Evolutionary conservation across 2,888 invertebrate genomes (phyloP).

Genomic region (Drosophila subsilvestris): DNA sequence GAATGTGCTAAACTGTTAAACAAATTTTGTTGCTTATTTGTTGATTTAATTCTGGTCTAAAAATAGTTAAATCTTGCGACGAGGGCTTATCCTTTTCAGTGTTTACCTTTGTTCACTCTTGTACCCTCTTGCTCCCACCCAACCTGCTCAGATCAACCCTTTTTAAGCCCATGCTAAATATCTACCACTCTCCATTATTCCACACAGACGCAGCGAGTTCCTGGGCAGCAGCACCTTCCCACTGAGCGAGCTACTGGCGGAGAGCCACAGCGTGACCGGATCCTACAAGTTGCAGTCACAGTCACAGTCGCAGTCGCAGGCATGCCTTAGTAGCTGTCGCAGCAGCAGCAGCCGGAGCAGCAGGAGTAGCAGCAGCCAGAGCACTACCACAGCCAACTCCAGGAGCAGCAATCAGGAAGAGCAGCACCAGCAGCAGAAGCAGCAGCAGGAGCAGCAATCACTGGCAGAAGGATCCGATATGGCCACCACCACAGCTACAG

Average conservation of each 20-base stretch:
- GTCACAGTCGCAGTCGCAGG: conserved; percentile 88
- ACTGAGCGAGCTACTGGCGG: conserved; percentile 91
- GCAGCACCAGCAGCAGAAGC: conserved; percentile 31
- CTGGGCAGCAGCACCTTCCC: conserved; percentile 97
- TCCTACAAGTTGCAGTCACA: conserved; percentile 90
- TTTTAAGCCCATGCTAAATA: background rate
- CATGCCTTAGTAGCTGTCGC: conserved; percentile 85
- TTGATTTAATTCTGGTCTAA: too few relatives aligned
- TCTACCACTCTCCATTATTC: conserved; percentile 79
- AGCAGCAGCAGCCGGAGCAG: conserved; percentile 41
- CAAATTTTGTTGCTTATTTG: too few relatives aligned
- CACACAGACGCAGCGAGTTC: conserved; percentile 94
- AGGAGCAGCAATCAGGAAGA: background rate
- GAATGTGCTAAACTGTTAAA: too few relatives aligned
- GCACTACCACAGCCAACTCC: conserved; percentile 14
- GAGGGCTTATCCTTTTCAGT: too few relatives aligned
- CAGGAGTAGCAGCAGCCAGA: conserved; percentile 33
- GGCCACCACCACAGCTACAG: conserved; percentile 28
- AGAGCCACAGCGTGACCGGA: conserved; percentile 86
- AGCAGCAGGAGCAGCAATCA: conserved; percentile 13
- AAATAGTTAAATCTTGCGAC: too few relatives aligned
- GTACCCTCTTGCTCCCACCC: too few relatives aligned
- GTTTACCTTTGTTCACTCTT: too few relatives aligned
- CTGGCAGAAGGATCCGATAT: conserved; percentile 9
- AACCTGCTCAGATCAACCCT: too few relatives aligned